Evolutionary conservation across 30 jellyfish, hydroid and myxozoan genomes (phyloP), one percentile per base, ranked within the genome.

Genomic region (Hydra vulgaris): DNA sequence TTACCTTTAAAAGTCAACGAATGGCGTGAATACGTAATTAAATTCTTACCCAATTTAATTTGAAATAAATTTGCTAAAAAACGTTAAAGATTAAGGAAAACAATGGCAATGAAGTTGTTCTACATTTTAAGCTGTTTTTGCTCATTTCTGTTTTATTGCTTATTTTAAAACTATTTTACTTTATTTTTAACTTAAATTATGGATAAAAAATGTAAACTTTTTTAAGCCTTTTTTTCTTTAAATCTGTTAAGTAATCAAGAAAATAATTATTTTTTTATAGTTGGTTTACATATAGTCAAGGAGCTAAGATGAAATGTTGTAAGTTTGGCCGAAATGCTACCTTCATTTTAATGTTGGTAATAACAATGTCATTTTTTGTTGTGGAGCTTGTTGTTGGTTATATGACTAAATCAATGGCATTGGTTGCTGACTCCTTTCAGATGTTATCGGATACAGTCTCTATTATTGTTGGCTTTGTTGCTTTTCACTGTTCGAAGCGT

Each of bases 361-460:
- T 88, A 76, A 88, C 96, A 24, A 78, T 93, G 71, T 20, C 89
- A 18, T 89, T 84, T 72, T 89, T 89, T 70, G 74, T 89, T 21
- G 95, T 89, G 5, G 97, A 89, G 70, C 74, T 89, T 21, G 66
- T 85, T 7, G 95, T 89, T 53, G 97, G 97, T 15, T 86, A 89
- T 52, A 52, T 84, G 54, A 89, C 97, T 53, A 85, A 89, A 75
- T 89, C 97, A 15, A 89, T 89, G 95, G 97, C 97, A 22, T 72
- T 89, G 21, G 97, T 89, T 71, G 97, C 97, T 7, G 97, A 89
- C 72, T 84, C 95, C 15, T 89, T 89, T 74, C 97, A 89, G 74
- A 89, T 89, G 97, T 75, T 89, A 61, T 89, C 95, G 0, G 97
- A 89, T 66, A 83, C 85, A 12, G 94, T 89, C 3, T 89, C 97